These are phyloP conservation scores for Saiga tatarica DNA, from an alignment of 2,113 vertebrate genomes.

Conservation along the genomic window DNA sequence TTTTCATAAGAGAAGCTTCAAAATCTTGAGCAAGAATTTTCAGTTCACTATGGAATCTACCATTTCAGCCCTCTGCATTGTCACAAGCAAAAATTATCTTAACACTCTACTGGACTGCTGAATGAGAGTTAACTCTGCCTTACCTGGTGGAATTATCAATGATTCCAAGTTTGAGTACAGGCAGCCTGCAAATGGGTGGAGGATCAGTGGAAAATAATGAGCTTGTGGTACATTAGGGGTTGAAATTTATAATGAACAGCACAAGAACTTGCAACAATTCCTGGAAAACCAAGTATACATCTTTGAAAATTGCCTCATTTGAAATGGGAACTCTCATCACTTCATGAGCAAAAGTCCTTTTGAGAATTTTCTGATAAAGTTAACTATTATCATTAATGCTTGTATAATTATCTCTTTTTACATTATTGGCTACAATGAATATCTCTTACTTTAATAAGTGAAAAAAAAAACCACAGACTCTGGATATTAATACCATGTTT, in stretches of 20 bases:
- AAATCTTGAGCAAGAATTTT: neutral
- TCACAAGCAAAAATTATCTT: neutral
- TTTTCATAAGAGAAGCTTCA: neutral
- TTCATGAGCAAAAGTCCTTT: neutral
- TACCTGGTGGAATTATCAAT: neutral
- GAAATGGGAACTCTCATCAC: neutral
- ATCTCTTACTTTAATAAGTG: neutral
- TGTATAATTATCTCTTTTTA: neutral
- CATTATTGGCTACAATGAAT: neutral
- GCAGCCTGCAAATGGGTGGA: neutral
- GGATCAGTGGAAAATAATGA: neutral
- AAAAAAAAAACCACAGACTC: constrained; percentile 32
- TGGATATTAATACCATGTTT: constrained; percentile 25
- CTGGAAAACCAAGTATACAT: neutral
- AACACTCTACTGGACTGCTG: neutral
- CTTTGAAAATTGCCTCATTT: neutral
- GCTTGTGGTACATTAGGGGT: neutral
- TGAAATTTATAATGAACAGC: neutral
- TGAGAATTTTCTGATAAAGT: constrained; percentile 28
- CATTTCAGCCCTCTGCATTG: neutral
- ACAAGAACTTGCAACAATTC: neutral
- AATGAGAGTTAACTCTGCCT: neutral
- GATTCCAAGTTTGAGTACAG: neutral
- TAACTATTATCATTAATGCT: neutral
- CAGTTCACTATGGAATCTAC: neutral